phyloP scores from a whole-genome alignment of 2,113 vertebrate genomes.

The Pogona vitticeps region DNA sequence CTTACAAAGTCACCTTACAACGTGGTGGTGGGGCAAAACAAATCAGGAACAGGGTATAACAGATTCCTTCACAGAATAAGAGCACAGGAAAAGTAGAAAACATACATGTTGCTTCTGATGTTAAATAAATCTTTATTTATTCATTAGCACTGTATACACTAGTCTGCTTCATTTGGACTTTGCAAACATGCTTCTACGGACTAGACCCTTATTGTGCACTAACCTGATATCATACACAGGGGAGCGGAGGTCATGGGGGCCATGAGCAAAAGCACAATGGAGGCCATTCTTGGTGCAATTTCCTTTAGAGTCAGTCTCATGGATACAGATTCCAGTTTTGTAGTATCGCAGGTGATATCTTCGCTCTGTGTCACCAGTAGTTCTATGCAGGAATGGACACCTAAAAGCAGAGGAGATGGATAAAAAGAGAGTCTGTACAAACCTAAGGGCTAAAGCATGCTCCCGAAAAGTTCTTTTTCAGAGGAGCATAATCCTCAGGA shows the following conservation, averaged over 20 bases:
- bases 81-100: neutral
- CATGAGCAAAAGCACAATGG: slow-evolving; percentile 96
- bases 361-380: slow-evolving; percentile 95
- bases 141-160: neutral
- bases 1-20: neutral
- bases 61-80: slow-evolving; percentile 11
- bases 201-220: neutral
- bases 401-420: slow-evolving; percentile 65
- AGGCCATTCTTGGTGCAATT: slow-evolving; percentile 97
- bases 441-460: slow-evolving; percentile 2
- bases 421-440: slow-evolving; percentile 14
- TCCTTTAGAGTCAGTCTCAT: slow-evolving; percentile 95
- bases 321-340: slow-evolving; percentile 97
- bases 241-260: slow-evolving; percentile 95
- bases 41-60: neutral
- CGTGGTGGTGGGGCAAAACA: neutral
- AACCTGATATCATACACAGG: slow-evolving; percentile 96
- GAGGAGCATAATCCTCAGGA: slow-evolving; percentile 1
- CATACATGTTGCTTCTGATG: neutral
- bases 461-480: neutral
- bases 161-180: neutral
- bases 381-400: slow-evolving; percentile 94
- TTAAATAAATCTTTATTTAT: neutral
- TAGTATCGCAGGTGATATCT: slow-evolving; percentile 97
- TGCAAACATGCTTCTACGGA: neutral